phyloP scores from a whole-genome alignment of 2,888 invertebrate species.

The Machimus atricapillus region DNA sequence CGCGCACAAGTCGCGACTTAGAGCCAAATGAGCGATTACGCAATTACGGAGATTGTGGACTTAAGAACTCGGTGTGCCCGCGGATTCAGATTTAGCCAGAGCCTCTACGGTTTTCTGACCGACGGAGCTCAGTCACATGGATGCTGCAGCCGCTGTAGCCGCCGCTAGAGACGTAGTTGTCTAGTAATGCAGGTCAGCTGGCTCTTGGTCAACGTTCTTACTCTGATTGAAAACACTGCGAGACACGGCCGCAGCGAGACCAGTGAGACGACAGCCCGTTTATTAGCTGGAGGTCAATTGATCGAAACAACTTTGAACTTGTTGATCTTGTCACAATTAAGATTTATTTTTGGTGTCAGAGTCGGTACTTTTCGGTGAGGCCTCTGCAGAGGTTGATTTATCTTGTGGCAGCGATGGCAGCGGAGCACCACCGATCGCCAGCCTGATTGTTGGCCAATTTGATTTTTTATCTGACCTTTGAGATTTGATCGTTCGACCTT shows the following conservation, averaged over 20 bases:
- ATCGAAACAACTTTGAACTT: slow-evolving; percentile 63
- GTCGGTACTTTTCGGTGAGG: slow-evolving; percentile 24
- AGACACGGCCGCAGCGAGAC: slow-evolving; percentile 7
- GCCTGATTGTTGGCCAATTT: slow-evolving; percentile 20
- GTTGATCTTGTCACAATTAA: slow-evolving; percentile 64
- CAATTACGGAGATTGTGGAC: slow-evolving; percentile 43
- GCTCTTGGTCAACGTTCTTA: slow-evolving; percentile 37
- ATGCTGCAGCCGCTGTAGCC: not conserved
- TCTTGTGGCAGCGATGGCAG: not conserved
- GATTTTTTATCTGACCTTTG: slow-evolving; percentile 34
- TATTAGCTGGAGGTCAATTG: slow-evolving; percentile 59
- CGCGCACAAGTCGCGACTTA: slow-evolving; percentile 28
- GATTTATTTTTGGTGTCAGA: slow-evolving; percentile 55
- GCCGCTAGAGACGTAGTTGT: slow-evolving; percentile 6
- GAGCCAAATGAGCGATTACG: slow-evolving; percentile 45
- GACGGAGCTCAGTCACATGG: not conserved
- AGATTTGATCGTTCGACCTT: slow-evolving; percentile 30
- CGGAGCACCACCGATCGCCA: slow-evolving; percentile 7
- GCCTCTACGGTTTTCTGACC: not conserved
- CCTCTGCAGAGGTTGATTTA: slow-evolving; percentile 32
- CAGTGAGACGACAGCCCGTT: slow-evolving; percentile 9
- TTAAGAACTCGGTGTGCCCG: slow-evolving; percentile 6
- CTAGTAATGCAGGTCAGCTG: slow-evolving; percentile 39
- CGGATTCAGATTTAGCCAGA: slow-evolving; percentile 22
- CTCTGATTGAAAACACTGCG: slow-evolving; percentile 35